Evolutionary conservation across 1,140 invertebrate genomes (phyloP).

Genomic region (Wiebesia pumilae): DNA sequence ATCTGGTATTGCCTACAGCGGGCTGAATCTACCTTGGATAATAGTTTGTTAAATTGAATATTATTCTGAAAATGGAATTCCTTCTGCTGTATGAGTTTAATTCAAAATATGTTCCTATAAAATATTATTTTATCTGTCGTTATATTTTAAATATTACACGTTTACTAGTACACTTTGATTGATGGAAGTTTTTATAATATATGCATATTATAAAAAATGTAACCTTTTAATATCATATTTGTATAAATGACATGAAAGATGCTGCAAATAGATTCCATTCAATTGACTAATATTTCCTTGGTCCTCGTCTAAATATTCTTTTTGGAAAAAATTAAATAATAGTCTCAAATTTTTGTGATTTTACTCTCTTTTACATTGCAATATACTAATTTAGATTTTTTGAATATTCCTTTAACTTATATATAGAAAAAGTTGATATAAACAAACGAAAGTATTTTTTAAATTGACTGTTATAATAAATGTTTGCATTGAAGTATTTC

Average conservation of each 20-base stretch:
- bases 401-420: neutral
- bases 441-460: too few relatives aligned
- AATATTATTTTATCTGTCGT: too few relatives aligned
- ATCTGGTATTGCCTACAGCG: neutral
- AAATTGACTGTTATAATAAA: too few relatives aligned
- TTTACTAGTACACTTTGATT: neutral
- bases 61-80: neutral
- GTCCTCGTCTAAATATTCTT: neutral
- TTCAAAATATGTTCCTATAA: neutral
- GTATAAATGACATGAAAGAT: neutral
- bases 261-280: conserved; percentile 10
- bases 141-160: neutral
- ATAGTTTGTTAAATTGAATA: neutral
- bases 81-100: neutral
- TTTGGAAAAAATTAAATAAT: neutral
- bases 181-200: too few relatives aligned
- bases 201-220: neutral
- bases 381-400: neutral
- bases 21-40: neutral
- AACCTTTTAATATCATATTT: neutral
- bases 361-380: neutral
- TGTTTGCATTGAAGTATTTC: too few relatives aligned
- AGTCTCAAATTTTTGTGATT: too few relatives aligned
- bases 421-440: too few relatives aligned
- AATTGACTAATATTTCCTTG: neutral